Evolutionary conservation across 1,140 invertebrate genomes (phyloP).

Genomic region (Metopolophium dirhodum): DNA sequence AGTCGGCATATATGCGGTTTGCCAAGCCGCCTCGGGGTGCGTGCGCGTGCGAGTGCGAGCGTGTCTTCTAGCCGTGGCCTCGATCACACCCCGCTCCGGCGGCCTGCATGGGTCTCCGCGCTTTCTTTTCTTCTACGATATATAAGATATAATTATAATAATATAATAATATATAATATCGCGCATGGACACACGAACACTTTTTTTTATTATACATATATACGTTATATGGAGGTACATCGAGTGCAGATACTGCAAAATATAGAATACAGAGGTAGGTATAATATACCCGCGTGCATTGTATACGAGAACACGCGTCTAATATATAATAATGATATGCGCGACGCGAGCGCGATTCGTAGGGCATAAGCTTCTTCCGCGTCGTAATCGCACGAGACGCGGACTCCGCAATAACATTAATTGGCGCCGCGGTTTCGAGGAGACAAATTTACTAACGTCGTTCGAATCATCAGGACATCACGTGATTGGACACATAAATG

Average conservation of each 20-base stretch:
- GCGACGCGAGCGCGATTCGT: too few relatives aligned
- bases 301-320: too few relatives aligned
- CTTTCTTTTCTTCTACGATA: conserved; percentile 49
- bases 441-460: too few relatives aligned
- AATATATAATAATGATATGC: background rate
- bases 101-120: background rate
- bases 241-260: background rate
- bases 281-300: background rate
- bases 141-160: background rate
- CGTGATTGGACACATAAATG: background rate
- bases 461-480: too few relatives aligned
- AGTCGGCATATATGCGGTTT: conserved; percentile 12
- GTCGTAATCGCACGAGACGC: background rate
- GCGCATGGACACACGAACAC: background rate
- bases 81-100: conserved; percentile 47
- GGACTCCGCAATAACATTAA: too few relatives aligned
- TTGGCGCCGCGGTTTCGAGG: too few relatives aligned
- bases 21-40: conserved; percentile 42
- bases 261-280: background rate
- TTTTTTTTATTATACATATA: background rate
- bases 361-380: background rate
- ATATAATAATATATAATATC: background rate
- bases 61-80: conserved; percentile 37
- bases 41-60: background rate
- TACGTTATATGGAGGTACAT: background rate